Base-by-base conservation (phyloP, 1,140 invertebrate species). In the Trigoniulus corallinus region DNA sequence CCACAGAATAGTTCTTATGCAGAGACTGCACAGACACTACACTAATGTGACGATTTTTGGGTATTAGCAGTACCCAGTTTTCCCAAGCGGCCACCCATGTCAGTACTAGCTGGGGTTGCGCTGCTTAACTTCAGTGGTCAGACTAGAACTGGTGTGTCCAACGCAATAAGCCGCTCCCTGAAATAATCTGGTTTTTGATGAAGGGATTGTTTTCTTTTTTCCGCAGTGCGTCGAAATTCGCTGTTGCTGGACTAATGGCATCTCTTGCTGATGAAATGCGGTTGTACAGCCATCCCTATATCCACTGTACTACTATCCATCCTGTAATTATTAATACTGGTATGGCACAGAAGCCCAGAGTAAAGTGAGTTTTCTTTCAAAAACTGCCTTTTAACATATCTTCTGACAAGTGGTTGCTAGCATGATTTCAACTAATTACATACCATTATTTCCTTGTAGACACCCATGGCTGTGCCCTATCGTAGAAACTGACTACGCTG, bases 231-330 rank as follows among this genome's bases (percentile, higher is more conserved):
- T 49, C 49, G 20, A 50, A 50, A 22, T 50, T 43, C 29, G 49
- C 42, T 4, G 49, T 62, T 15, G 45, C 61, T 21, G 62, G 62
- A n/a, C 34, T 64, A 3, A 64, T 64, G 61, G 42, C 57, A 27
- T 51, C 58, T 1, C 40, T 64, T 2, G 27, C 29, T 20, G 55
- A 63, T 27, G 62, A 65, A 50, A 40, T 65, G 2, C 40, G 49
- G 2, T 22, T 4, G 3, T 23, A 54, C 2, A n/a, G 53, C 2
- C 55, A 58, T 34, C 52, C 54, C 40, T 48, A 56, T 18, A 66
- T 65, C 21, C 41, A 60, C 15, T 53, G 64, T n/a, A 64, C 63
- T 0, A 62, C 60, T 2, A 52, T 65, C 10, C 65, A 62, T 47
- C 64, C 63, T 1, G 39, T 43, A 10, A 59, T 53, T 7, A 58